Evolutionary conservation across 2,888 invertebrate genomes (phyloP), one percentile per base, ranked within the genome.

Genomic region (Hyposoter dolosus): DNA sequence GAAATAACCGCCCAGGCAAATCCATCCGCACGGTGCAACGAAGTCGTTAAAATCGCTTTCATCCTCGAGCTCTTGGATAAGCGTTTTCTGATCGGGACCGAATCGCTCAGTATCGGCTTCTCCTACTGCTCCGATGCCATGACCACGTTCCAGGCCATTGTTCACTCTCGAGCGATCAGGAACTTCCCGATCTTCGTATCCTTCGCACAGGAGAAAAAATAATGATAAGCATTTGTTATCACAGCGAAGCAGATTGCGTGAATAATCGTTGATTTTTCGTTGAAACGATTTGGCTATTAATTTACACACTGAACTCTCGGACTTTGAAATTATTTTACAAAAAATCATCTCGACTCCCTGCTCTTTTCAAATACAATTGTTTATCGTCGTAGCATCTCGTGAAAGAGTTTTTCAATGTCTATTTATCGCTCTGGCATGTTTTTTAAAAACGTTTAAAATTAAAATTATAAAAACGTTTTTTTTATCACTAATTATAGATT

Each of bases 1-100:
- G 93, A 95, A 96, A 89, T 96, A 95, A 69, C 94, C 95, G 84
- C 87, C 87, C 87, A 93, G 88, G 92, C 95, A 95, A 88, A 94
- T 89, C 86, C 92, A 90, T 80, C 94, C 91, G 91, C 95, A 94
- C 1, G 92, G 89, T 2, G 92, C 89, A 7, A 91, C 91, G 3
- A 90, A 90, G 23, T 90, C 83, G 9, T 88, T 87, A 28, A 83
- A 56, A 40, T 90, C 91, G 15, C 88, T 88, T 53, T 91, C 91
- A 43, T 90, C 91, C 32, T 89, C 90, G 15, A 89, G 82, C 60
- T 89, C 89, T 32, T 90, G 89, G 28, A 92, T 90, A 10, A 91
- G 88, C 0, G 89, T 84, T 72, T 89, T 91, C n/a, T 84, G 89
- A 69, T 91, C 90, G 28, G 88, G 89, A 65, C 83, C 87, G 50